Evolutionary conservation across 2,888 invertebrate species (phyloP), one percentile per base, ranked within the genome.

Genomic region (Dyspetes luteomarginatus): DNA sequence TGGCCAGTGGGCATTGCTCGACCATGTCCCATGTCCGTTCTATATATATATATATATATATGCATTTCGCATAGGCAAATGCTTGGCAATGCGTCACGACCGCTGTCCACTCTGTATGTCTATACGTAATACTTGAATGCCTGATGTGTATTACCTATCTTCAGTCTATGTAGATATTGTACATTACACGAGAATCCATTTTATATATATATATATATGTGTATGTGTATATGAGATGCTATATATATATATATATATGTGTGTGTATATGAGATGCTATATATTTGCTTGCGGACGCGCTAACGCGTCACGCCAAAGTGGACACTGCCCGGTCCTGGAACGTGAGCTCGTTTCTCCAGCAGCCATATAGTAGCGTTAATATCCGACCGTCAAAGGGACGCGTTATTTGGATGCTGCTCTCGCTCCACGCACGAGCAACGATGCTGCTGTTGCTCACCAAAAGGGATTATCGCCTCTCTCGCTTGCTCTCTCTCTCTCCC

Each of bases 391-490:
- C 83, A 83, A 80, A 64, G 82, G 69, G 74, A 81, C 67, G 62
- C 76, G 83, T 78, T 76, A 82, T 84, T 80, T 80, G 79, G 81
- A 73, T 71, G 67, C 56, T 68, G 60, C 56, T 24, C 41, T 45
- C 24, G 43, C 4, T 76, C 60, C 75, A 84, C 81, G 85, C 84
- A 68, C 73, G 76, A 78, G 64, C 62, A 82, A 78, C 83, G 83
- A 78, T 69, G 83, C 65, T 52, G 36, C 69, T 83, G 78, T 78
- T 62, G 55, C 48, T 48, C 56, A 81, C 78, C 78, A 83, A 86
- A 88, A 88, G 86, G 87, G 88, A 89, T 89, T 88, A 88, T 86
- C 86, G 85, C 86, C 85, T 86, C 69, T 36, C 24, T 52, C 5
- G 56, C 28, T 41, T 9, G 26, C 43, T 45, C 48, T 30, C 71